Conservation (phyloP, 92 coral and sea anemone genomes). For the Umimayanthus chanpuru region DNA sequence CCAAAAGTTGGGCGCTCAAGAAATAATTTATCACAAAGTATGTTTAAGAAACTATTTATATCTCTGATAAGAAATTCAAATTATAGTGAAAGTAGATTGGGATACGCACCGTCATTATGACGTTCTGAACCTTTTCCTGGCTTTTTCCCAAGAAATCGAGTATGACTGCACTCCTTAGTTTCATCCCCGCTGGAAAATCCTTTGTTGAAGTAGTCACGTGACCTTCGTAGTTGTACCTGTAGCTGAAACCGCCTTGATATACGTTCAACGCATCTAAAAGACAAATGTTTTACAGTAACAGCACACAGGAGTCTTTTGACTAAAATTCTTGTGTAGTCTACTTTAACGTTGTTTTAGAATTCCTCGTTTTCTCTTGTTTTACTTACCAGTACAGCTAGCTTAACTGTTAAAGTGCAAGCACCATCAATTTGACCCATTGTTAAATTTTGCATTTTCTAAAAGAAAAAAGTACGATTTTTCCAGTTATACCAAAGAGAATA, state of each 20-base stretch:
- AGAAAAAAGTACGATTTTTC: too few species aligned
- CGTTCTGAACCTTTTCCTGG: background rate
- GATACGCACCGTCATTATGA: conserved; percentile 21
- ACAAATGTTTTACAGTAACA: background rate
- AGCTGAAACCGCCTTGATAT: conserved; percentile 27
- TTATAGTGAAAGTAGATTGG: background rate
- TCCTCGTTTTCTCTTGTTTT: too few species aligned
- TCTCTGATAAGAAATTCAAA: background rate
- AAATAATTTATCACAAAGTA: too few species aligned
- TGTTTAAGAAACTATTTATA: background rate
- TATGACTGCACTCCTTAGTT: background rate
- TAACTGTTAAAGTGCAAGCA: too few species aligned
- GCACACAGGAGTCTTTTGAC: background rate
- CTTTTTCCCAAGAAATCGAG: conserved; percentile 27
- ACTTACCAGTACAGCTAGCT: too few species aligned
- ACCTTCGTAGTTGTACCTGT: conserved; percentile 32
- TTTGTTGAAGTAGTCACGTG: conserved; percentile 15
- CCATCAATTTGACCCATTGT: too few species aligned
- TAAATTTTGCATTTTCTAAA: too few species aligned
- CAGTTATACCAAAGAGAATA: too few species aligned
- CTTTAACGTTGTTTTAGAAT: too few species aligned
- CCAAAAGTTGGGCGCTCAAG: too few species aligned
- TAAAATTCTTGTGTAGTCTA: background rate
- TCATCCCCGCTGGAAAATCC: conserved; percentile 22
- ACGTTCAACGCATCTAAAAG: conserved; percentile 9